Evolutionary conservation across 1,140 invertebrate genomes (phyloP), one percentile per base, ranked within the genome.

Genomic region (Drosophila parabipectinata): DNA sequence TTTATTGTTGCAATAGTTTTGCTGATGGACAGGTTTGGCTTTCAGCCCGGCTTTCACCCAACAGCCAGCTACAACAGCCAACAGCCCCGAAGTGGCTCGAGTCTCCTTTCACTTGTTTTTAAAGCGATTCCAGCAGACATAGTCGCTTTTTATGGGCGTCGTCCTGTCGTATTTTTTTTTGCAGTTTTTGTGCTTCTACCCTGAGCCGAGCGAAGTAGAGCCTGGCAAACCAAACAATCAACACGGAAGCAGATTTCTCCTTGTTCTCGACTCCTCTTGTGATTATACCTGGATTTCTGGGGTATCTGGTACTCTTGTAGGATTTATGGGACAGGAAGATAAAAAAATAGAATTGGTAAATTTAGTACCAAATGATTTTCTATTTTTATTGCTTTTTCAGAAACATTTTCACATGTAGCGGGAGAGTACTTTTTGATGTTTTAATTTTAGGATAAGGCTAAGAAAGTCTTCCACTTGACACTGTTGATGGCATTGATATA

Each of bases 1-100:
- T 87, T 82, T 88, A 88, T 87, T 87, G 83, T 88, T 88, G 82
- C 83, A 88, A 88, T 87, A 88, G 82, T 87, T 87, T 76, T 77
- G 75, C 68, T 87, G 79, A 88, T 88, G 83, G 82, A 82, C 82
- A 85, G 82, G 82, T 82, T 79, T 88, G 69, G 60, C 80, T 62
- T 32, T 61, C 55, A 18, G n/a, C 41, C 14, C 6, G 41, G 53
- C 41, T 30, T 48, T 34, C 10, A 28, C 7, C 14, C 15, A 45
- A 7, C 41, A 8, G 7, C 14, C 15, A 18, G n/a, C 14, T 5
- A n/a, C 26, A 28, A 28, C 26, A 28, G 4, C 14, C 39, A 14
- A 41, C n/a, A 4, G 10, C 12, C 39, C 15, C 14, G 14, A 47
- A 18, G 15, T 21, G 18, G 18, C 44, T 21, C 8, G 15, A 45